Evolutionary conservation across 2,113 vertebrate genomes (phyloP).

Genomic region (Xyrauchen texanus): DNA sequence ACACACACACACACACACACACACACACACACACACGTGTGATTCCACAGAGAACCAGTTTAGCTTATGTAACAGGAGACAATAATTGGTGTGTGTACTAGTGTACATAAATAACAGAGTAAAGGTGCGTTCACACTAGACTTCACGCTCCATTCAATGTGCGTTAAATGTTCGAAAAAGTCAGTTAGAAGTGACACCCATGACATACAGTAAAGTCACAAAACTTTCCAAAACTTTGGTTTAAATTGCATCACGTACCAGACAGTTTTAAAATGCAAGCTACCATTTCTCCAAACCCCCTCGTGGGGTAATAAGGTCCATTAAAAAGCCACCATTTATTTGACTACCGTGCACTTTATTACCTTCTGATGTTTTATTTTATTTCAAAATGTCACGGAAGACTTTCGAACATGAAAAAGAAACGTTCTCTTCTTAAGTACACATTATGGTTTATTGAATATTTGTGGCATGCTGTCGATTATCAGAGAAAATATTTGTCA

Average conservation of each 20-base stretch:
- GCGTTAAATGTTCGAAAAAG: not conserved
- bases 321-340: not conserved
- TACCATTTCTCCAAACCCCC: constrained; percentile 4
- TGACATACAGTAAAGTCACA: not conserved
- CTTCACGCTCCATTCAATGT: too few species aligned
- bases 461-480: too few species aligned
- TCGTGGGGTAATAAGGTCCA: not conserved
- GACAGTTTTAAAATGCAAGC: not conserved
- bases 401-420: too few species aligned
- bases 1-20: constrained; percentile 25
- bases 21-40: constrained; percentile 19
- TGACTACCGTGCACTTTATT: not conserved
- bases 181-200: not conserved
- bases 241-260: too few species aligned
- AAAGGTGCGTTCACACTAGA: too few species aligned
- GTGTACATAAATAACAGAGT: not conserved
- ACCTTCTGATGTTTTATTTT: too few species aligned
- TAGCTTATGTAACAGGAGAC: constrained; percentile 47
- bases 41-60: constrained; percentile 41
- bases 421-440: too few species aligned
- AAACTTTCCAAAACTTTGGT: not conserved
- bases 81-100: constrained; percentile 27
- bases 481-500: too few species aligned
- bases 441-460: too few species aligned
- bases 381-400: too few species aligned